A percentile compares a stretch with the other conserved stretches of the same genome.
phyloP scores from a whole-genome alignment of 2,797 vertebrate species.

The Lutjanus argentimaculatus region DNA sequence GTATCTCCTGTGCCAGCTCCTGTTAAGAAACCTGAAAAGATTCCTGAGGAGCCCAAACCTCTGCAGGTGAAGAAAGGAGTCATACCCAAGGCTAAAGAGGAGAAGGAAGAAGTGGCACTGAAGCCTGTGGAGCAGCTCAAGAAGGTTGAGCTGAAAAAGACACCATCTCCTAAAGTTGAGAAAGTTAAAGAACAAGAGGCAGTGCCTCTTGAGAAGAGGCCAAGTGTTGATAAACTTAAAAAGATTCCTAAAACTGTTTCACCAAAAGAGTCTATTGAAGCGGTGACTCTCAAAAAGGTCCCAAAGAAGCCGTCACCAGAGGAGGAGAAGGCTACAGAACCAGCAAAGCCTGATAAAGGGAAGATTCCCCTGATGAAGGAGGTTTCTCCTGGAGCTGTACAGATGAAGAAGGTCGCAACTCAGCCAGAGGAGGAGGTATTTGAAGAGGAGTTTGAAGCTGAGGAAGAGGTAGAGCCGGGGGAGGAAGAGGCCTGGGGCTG shows the following conservation, averaged over 20 bases:
- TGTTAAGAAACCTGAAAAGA: slow-evolving; percentile 77
- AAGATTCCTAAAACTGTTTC: slow-evolving; percentile 76
- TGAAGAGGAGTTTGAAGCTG: slow-evolving; percentile 75
- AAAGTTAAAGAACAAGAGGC: slow-evolving; percentile 77
- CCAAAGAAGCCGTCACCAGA: slow-evolving; percentile 79
- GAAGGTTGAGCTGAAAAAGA: slow-evolving; percentile 82
- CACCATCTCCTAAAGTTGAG: slow-evolving; percentile 82
- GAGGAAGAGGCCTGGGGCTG: slow-evolving; percentile 86
- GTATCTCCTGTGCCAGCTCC: slow-evolving; percentile 56
- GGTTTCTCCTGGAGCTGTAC: slow-evolving; percentile 83
- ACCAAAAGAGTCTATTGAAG: slow-evolving; percentile 82
- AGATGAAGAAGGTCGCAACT: slow-evolving; percentile 83
- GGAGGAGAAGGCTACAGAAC: slow-evolving; percentile 71
- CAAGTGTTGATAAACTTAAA: slow-evolving; percentile 74
- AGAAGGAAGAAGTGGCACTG: slow-evolving; percentile 78
- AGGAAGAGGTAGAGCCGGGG: slow-evolving; percentile 75
- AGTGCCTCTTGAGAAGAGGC: slow-evolving; percentile 72
- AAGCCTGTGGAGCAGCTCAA: slow-evolving; percentile 82
- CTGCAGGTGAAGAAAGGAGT: slow-evolving; percentile 76
- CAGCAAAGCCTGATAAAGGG: slow-evolving; percentile 56
- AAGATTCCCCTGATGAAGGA: slow-evolving; percentile 79
- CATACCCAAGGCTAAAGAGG: slow-evolving; percentile 72
- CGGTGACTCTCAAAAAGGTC: slow-evolving; percentile 76
- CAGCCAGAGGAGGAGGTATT: slow-evolving; percentile 85
- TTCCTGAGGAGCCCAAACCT: slow-evolving; percentile 79